phyloP scores from a whole-genome alignment of 2,113 vertebrate species.

The Seriola dumerili region DNA sequence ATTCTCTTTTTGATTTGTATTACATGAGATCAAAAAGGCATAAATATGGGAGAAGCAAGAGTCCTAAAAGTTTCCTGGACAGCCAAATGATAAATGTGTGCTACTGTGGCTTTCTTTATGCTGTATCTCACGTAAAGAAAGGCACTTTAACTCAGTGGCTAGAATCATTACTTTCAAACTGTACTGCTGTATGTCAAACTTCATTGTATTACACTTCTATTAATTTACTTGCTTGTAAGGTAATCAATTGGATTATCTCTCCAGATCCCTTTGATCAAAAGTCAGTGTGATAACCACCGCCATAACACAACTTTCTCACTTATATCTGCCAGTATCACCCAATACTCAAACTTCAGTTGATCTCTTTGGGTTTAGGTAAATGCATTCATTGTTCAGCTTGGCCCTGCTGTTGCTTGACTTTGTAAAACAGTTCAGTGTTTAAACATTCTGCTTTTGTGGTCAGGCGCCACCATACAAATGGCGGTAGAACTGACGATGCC shows the following conservation, averaged over 20 bases:
- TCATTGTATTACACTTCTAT: conserved; percentile 37
- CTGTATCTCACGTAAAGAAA: conserved; percentile 43
- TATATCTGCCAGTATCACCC: not conserved
- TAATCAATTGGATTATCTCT: conserved; percentile 34
- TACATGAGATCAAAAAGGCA: conserved; percentile 45
- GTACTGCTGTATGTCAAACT: conserved; percentile 30
- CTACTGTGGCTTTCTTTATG: conserved; percentile 38
- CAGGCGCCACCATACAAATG: not conserved
- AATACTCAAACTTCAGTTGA: not conserved
- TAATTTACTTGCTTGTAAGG: conserved; percentile 31
- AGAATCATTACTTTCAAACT: conserved; percentile 47
- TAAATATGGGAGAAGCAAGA: conserved; percentile 45
- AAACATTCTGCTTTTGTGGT: not conserved
- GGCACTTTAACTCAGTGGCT: conserved; percentile 38
- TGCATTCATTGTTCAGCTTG: not conserved
- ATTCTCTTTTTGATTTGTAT: conserved; percentile 56
- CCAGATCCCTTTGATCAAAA: not conserved
- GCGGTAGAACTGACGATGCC: not conserved
- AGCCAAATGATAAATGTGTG: conserved; percentile 50
- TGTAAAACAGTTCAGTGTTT: not conserved
- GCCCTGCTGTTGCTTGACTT: not conserved
- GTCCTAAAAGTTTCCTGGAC: conserved; percentile 44
- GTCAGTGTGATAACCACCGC: conserved; percentile 8
- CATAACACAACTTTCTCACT: not conserved
- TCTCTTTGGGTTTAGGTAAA: not conserved